Conservation (phyloP, 2,888 invertebrate species). For the Agrotis segetum region DNA sequence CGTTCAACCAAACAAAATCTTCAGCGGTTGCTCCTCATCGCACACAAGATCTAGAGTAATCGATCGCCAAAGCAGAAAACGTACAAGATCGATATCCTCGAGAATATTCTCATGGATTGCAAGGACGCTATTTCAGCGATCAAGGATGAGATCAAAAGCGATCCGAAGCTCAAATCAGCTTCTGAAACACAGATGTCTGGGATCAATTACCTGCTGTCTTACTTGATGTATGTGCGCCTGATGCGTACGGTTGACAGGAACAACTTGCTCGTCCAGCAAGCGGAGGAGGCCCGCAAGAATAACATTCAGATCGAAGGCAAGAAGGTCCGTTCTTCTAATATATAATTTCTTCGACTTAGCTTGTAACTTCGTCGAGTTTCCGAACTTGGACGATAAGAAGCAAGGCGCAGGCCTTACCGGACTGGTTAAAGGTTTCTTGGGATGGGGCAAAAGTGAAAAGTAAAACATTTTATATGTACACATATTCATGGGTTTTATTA, state of each 20-base stretch:
- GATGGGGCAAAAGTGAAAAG: constrained; percentile 94
- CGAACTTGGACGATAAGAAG: constrained; percentile 94
- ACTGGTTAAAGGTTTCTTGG: constrained; percentile 98
- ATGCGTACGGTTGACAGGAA: constrained; percentile 97
- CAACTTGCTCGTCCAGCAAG: constrained; percentile 95
- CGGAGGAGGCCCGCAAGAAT: constrained; percentile 90
- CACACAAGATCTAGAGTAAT: constrained; percentile 94
- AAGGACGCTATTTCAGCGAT: constrained; percentile 97
- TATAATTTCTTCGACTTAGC: constrained; percentile 99
- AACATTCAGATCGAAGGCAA: constrained; percentile 90
- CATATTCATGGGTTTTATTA: constrained; percentile 53
- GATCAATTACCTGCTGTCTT: constrained; percentile 95
- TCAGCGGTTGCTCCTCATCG: constrained; percentile 94
- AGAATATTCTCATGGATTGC: constrained; percentile 98
- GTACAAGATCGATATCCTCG: constrained; percentile 95
- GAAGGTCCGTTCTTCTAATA: constrained; percentile 94
- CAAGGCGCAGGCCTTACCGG: constrained; percentile 96
- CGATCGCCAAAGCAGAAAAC: constrained; percentile 92
- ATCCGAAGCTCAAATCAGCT: constrained; percentile 92
- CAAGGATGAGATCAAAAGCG: constrained; percentile 95
- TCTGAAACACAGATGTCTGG: constrained; percentile 92
- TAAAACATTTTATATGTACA: constrained; percentile 60
- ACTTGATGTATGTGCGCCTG: constrained; percentile 96
- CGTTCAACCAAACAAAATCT: too few species aligned
- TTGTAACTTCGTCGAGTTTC: constrained; percentile 97